Percentiles rank a stretch among this genome's conserved stretches.
Evolutionary conservation across 2,888 invertebrate genomes (phyloP).

Genomic region (Spisula solida): DNA sequence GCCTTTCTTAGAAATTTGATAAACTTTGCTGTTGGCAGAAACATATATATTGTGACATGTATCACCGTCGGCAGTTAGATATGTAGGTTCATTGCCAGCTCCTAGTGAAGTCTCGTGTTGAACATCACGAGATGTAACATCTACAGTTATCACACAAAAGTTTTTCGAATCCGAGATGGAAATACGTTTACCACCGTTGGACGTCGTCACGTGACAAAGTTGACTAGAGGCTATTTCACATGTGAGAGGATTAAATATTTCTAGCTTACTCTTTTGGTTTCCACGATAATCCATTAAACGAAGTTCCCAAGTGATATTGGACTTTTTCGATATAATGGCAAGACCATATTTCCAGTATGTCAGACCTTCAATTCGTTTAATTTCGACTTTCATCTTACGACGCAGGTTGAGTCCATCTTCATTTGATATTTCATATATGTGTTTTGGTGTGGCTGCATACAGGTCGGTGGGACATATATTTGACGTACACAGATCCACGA

Average conservation of each 20-base stretch:
- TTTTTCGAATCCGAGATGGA: slow-evolving; percentile 59
- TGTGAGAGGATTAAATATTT: slow-evolving; percentile 60
- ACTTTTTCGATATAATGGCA: slow-evolving; percentile 53
- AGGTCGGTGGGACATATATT: slow-evolving; percentile 61
- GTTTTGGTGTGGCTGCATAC: slow-evolving; percentile 57
- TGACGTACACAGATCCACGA: slow-evolving; percentile 55
- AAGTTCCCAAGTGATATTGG: slow-evolving; percentile 60
- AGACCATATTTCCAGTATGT: slow-evolving; percentile 62
- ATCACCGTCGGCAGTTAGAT: slow-evolving; percentile 56
- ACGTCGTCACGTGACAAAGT: slow-evolving; percentile 52
- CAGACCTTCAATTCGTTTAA: slow-evolving; percentile 67
- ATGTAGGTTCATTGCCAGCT: slow-evolving; percentile 29
- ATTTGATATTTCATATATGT: slow-evolving; percentile 57
- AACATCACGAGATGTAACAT: slow-evolving; percentile 52
- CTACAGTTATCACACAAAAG: slow-evolving; percentile 58
- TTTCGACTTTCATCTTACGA: slow-evolving; percentile 60
- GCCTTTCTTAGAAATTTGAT: slow-evolving; percentile 52
- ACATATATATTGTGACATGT: slow-evolving; percentile 53
- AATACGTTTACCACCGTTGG: slow-evolving; percentile 53
- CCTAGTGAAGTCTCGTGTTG: slow-evolving; percentile 46
- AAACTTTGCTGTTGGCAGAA: slow-evolving; percentile 42
- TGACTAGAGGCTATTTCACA: slow-evolving; percentile 48
- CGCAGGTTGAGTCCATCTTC: slow-evolving; percentile 49
- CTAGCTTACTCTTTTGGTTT: slow-evolving; percentile 60
- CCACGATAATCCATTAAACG: slow-evolving; percentile 62